Percentiles rank a stretch among this genome's conserved stretches.
These are phyloP conservation scores for Apocheima hispidaria DNA, from an alignment of 2,888 invertebrate genomes.

Conservation along the genomic window DNA sequence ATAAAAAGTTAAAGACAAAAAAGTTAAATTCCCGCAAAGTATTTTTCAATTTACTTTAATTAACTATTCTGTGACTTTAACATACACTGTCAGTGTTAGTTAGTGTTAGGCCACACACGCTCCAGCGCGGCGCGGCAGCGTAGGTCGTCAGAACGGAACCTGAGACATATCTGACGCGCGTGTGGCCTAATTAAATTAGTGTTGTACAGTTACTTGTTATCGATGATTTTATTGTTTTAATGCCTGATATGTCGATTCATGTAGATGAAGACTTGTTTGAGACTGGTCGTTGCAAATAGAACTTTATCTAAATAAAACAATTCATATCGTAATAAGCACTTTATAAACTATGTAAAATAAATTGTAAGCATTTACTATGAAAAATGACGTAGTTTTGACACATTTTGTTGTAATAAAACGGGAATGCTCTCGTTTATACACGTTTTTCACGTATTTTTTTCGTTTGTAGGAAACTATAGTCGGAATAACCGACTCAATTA, in stretches of 20 bases:
- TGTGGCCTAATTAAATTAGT: slow-evolving; percentile 43
- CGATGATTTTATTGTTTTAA: slow-evolving; percentile 35
- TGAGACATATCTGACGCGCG: slow-evolving; percentile 34
- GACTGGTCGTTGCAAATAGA: background rate
- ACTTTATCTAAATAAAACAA: background rate
- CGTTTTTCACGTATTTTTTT: too few relatives aligned
- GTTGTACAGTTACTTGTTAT: slow-evolving; percentile 36
- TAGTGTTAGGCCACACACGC: slow-evolving; percentile 41
- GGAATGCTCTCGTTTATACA: too few relatives aligned
- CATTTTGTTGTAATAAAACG: too few relatives aligned
- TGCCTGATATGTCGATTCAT: slow-evolving; percentile 23
- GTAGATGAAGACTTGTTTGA: slow-evolving; percentile 7
- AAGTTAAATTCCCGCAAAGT: too few relatives aligned
- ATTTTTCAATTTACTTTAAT: too few relatives aligned
- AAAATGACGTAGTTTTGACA: too few relatives aligned
- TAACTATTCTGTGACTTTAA: too few relatives aligned
- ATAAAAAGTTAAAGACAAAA: too few relatives aligned
- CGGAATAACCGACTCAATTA: too few relatives aligned
- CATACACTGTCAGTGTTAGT: slow-evolving; percentile 19
- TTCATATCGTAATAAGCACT: background rate
- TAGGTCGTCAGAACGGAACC: slow-evolving; percentile 35
- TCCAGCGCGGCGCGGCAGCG: slow-evolving; percentile 15
- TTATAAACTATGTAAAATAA: background rate
- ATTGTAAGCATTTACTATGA: too few relatives aligned
- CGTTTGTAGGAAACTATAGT: too few relatives aligned